phyloP scores from a whole-genome alignment of 2,888 invertebrate genomes.

The Drosophila fungiperda region DNA sequence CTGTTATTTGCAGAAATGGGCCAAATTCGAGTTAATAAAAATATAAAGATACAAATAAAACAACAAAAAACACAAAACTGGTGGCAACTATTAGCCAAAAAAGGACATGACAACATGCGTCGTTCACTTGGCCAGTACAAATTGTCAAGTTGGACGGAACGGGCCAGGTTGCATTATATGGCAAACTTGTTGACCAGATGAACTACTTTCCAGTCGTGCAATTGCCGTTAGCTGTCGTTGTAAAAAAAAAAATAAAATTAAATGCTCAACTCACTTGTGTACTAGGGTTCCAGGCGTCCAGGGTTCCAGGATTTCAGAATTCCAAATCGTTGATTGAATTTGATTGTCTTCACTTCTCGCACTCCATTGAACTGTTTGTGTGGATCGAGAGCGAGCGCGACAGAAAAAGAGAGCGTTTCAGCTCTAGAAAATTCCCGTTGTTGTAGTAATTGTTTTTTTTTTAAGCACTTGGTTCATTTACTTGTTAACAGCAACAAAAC shows the following conservation, averaged over 20 bases:
- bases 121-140: constrained; percentile 48
- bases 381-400: background rate
- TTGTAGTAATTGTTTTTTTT: background rate
- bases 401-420: background rate
- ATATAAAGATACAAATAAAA: constrained; percentile 2
- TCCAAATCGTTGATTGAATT: constrained; percentile 5
- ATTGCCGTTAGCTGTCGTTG: constrained; percentile 56
- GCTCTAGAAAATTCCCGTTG: background rate
- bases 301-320: background rate
- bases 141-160: constrained; percentile 54
- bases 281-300: constrained; percentile 13
- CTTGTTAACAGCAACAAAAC: constrained; percentile 8
- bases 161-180: constrained; percentile 59
- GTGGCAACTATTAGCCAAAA: constrained; percentile 55
- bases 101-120: constrained; percentile 64
- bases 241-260: background rate
- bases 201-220: constrained; percentile 67
- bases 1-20: constrained; percentile 42
- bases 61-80: constrained; percentile 29
- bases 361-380: constrained; percentile 13
- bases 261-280: constrained; percentile 60
- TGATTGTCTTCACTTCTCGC: constrained; percentile 2
- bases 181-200: constrained; percentile 71
- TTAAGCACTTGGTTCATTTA: constrained; percentile 34
- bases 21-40: constrained; percentile 35